Conservation (phyloP, 2,113 vertebrate genomes). For the Takifugu bimaculatus region DNA sequence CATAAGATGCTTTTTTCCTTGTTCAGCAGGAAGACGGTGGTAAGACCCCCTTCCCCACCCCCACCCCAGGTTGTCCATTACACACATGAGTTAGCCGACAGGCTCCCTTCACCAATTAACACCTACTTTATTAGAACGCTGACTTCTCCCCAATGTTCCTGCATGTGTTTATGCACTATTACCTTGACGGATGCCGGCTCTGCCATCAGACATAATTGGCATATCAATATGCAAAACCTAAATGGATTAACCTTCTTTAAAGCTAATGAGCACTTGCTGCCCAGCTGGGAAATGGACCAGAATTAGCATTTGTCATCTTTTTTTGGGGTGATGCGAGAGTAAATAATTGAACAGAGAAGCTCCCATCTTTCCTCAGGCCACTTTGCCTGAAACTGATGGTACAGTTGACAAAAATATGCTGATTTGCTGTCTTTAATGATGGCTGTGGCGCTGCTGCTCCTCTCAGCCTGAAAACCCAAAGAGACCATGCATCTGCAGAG, state of each 20-base stretch:
- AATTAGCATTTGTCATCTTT: constrained; percentile 95
- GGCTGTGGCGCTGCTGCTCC: constrained; percentile 3
- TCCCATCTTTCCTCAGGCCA: constrained; percentile 50
- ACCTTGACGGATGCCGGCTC: constrained; percentile 98
- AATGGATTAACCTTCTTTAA: constrained; percentile 99
- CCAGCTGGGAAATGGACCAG: constrained; percentile 92
- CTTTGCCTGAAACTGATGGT: constrained; percentile 21
- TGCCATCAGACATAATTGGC: constrained; percentile 97
- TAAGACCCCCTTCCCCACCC: background rate
- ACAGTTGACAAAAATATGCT: constrained; percentile 28
- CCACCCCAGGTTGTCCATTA: constrained; percentile 82
- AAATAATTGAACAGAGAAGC: constrained; percentile 57
- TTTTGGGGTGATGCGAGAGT: constrained; percentile 56
- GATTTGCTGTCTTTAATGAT: constrained; percentile 37
- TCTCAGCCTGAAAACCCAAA: too few species aligned
- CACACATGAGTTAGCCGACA: constrained; percentile 90
- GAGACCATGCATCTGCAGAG: too few species aligned
- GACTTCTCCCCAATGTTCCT: constrained; percentile 89
- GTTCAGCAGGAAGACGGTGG: too few species aligned
- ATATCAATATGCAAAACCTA: constrained; percentile 99
- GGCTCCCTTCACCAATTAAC: constrained; percentile 94
- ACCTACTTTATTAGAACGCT: constrained; percentile 89
- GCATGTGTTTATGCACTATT: constrained; percentile 97
- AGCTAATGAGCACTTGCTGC: constrained; percentile 94
- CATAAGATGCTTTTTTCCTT: too few species aligned